Base-by-base conservation (phyloP, 2,797 vertebrate species). In the Tachyglossus aculeatus region DNA sequence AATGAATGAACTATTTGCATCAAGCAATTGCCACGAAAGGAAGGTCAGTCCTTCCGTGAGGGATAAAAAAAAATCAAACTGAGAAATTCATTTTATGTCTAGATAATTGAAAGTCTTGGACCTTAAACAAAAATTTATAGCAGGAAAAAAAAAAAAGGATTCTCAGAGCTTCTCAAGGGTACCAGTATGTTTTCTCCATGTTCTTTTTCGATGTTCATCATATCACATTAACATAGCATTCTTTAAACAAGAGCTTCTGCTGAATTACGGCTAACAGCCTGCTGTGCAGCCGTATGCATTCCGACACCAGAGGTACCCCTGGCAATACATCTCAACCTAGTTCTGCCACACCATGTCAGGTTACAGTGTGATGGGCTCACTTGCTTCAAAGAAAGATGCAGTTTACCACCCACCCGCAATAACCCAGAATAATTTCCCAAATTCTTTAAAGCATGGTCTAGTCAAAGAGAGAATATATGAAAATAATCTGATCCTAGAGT, bases 401-500 rank as follows among this genome's bases (percentile, higher is more conserved):
- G 55, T 16, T 37, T 54, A 22, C n/a, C 5, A 57, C 1, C 61
- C 51, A 12, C 5, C 58, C 54, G 13, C 22, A 67, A 60, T 54
- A 57, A 51, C 21, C 67, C 62, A 56, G 16, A 1, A 48, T 50
- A 34, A 44, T 73, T 77, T 52, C 37, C 50, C 73, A 29, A 54
- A 58, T 58, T 40, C 44, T 40, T 81, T 66, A 74, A 79, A 83
- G 34, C 4, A 8, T 4, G 9, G 19, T 61, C 76, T 79, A 76
- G 31, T 70, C 55, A 57, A 62, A 54, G 51, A 73, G 43, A 47
- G 60, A 86, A 55, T 24, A 40, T 34, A 14, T 2, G 56, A 54
- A 74, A 51, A 13, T 45, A 47, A 77, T 54, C 68, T 77, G 76
- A 77, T 80, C 67, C 63, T 41, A 58, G 29, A 34, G 70, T 71